phyloP scores from a whole-genome alignment of 2,797 vertebrate species.

The Gymnodraco acuticeps region DNA sequence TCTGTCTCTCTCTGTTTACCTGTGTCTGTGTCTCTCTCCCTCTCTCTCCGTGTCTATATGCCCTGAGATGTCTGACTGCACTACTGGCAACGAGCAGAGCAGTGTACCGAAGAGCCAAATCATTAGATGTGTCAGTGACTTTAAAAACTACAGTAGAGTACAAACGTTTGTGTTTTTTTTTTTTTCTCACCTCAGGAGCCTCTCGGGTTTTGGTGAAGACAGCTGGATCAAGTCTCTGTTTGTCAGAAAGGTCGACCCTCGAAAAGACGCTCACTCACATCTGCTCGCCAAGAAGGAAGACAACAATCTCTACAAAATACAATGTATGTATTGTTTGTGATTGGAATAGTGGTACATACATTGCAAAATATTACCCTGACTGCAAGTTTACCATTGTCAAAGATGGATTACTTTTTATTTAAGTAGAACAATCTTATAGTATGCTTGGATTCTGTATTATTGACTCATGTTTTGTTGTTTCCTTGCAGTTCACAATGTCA shows the following conservation, averaged over 20 bases:
- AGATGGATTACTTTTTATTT: slow-evolving; percentile 3
- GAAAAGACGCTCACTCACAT: slow-evolving; percentile 97
- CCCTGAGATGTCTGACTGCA: neutral
- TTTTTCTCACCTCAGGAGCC: slow-evolving; percentile 77
- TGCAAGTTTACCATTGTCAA: slow-evolving; percentile 13
- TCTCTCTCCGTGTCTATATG: too few relatives aligned
- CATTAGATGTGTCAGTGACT: neutral
- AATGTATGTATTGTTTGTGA: slow-evolving; percentile 86
- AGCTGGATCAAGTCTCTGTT: slow-evolving; percentile 98
- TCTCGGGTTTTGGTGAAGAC: slow-evolving; percentile 88
- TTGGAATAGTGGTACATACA: neutral
- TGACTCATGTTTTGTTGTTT: slow-evolving; percentile 36
- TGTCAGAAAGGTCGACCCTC: slow-evolving; percentile 95
- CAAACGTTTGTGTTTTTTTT: neutral
- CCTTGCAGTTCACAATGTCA: slow-evolving; percentile 97
- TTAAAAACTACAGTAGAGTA: neutral
- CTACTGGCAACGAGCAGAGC: neutral
- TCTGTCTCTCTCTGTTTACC: too few relatives aligned
- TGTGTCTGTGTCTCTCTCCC: too few relatives aligned
- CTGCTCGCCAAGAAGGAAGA: slow-evolving; percentile 96
- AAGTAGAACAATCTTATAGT: neutral
- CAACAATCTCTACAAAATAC: slow-evolving; percentile 96
- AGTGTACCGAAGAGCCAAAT: neutral
- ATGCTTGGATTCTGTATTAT: slow-evolving; percentile 3
- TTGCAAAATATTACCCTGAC: slow-evolving; percentile 4